Base-by-base conservation (phyloP, 2,113 vertebrate species). In the Corythaixoides concolor region DNA sequence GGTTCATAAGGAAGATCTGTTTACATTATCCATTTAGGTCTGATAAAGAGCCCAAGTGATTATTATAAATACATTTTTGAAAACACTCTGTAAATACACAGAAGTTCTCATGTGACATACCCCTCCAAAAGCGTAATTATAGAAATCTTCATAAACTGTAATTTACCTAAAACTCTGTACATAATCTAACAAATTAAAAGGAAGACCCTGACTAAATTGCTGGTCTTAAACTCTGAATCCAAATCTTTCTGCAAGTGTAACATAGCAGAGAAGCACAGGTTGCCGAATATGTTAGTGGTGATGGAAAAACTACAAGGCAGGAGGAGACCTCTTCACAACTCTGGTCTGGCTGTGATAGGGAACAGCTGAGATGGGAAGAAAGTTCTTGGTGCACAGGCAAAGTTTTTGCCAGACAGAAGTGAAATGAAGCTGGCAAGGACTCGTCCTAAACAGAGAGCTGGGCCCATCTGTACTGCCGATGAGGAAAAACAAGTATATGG, bases 61-160 rank as follows among this genome's bases (percentile, higher is more conserved):
- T 58, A 43, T 90, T 87, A 60, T 39, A 81, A 87, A 81, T 30
- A 28, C 12, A 2, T 85, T 87, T 94, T 85, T 89, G 10, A 94
- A 69, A 88, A 47, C 9, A 14, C 17, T 24, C 32, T 77, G 32
- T 81, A 90, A 94, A 85, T 59, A 32, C 35, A 56, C 17, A 39
- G 0, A 69, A 41, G 20, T 56, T 72, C 68, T 52, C 1, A 0
- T 45, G 21, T 91, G 84, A 49, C 0, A 0, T 37, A 39, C 26
- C 13, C 8, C 28, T 89, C 33, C 43, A 35, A 75, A 77, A 88
- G 37, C 14, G 7, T 56, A 62, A 89, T 79, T 81, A 52, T 10
- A 70, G 59, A 84, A 59, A 59, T 67, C 17, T 60, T 68, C 13
- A 35, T 72, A 39, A 91, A 56, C 58, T 87, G 49, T 68, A 55